Evolutionary conservation across 2,888 invertebrate species (phyloP).

Genomic region (Nesidiocoris tenuis): DNA sequence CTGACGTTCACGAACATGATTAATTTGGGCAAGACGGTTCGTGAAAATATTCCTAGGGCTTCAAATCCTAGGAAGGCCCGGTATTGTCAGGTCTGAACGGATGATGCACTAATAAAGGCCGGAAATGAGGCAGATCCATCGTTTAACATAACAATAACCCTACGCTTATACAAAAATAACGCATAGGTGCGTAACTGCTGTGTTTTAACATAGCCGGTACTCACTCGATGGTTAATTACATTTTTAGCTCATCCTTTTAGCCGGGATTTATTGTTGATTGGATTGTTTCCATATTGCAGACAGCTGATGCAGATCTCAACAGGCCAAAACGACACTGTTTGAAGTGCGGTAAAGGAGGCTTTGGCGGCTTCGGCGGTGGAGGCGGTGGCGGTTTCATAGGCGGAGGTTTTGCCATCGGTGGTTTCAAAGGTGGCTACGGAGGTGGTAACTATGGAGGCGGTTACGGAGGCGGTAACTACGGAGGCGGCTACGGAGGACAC

Average conservation of each 20-base stretch:
- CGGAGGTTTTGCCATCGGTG: background rate
- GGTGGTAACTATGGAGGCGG: slow-evolving; percentile 16
- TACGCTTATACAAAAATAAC: too few species aligned
- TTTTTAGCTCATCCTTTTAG: background rate
- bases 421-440: background rate
- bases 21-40: too few species aligned
- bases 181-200: too few species aligned
- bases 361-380: slow-evolving; percentile 8
- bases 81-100: background rate
- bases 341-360: slow-evolving; percentile 22
- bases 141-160: too few species aligned
- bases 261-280: too few species aligned
- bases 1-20: too few species aligned
- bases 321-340: slow-evolving; percentile 17
- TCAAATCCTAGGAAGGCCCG: background rate
- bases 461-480: background rate
- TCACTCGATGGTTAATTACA: too few species aligned
- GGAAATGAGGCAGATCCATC: too few species aligned
- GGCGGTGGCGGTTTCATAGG: background rate
- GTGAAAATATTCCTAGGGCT: too few species aligned
- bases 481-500: background rate
- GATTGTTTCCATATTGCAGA: background rate
- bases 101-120: too few species aligned
- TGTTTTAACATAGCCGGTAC: too few species aligned
- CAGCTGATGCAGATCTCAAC: background rate